phyloP scores from a whole-genome alignment of 35 echinoderm and acorn worm genomes.

The Heliocidaris tuberculata region DNA sequence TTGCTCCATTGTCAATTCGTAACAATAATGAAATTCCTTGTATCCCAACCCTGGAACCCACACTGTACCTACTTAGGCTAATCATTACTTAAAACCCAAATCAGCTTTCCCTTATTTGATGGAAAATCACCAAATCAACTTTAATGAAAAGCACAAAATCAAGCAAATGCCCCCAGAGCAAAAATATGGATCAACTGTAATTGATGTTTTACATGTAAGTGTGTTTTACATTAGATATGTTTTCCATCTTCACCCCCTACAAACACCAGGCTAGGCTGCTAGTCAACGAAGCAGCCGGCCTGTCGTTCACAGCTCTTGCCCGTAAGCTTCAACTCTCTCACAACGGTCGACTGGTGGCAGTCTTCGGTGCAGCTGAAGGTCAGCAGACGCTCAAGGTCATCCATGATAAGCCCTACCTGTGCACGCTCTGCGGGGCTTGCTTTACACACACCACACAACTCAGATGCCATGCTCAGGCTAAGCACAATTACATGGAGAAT shows the following conservation, averaged over 20 bases:
- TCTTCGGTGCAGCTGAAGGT: neutral
- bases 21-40: too few relatives aligned
- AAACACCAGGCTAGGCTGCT: neutral
- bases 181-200: too few relatives aligned
- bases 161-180: too few relatives aligned
- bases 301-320: slow-evolving; percentile 21
- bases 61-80: too few relatives aligned
- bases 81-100: too few relatives aligned
- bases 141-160: too few relatives aligned
- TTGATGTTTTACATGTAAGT: too few relatives aligned
- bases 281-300: neutral
- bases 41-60: too few relatives aligned
- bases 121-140: too few relatives aligned
- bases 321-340: slow-evolving; percentile 21
- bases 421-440: slow-evolving; percentile 14
- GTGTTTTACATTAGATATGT: too few relatives aligned
- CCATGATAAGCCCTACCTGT: slow-evolving; percentile 18
- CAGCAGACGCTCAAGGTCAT: slow-evolving; percentile 33
- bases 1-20: too few relatives aligned
- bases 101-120: too few relatives aligned
- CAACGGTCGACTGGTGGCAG: slow-evolving; percentile 26
- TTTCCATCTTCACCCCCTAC: neutral
- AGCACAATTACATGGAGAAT: slow-evolving; percentile 26
- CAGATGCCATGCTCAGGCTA: slow-evolving; percentile 8
- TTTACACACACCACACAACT: slow-evolving; percentile 24